Conservation (phyloP, 2,797 vertebrate genomes). For the Tachyglossus aculeatus region DNA sequence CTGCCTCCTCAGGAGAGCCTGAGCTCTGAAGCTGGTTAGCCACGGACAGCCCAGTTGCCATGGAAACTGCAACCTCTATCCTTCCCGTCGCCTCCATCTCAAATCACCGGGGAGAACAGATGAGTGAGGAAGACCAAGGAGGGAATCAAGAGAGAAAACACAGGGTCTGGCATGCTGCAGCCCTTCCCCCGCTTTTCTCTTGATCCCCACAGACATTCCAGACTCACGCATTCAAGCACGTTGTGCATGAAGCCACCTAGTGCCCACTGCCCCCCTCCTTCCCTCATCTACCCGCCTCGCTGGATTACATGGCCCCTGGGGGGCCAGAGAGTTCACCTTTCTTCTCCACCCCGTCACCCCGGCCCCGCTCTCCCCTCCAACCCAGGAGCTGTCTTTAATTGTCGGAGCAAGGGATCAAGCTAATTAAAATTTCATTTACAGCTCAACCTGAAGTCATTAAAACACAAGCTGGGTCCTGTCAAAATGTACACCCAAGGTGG, state of each 20-base stretch:
- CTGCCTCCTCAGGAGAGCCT: constrained; percentile 52
- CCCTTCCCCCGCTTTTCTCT: background rate
- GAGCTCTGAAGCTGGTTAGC: constrained; percentile 54
- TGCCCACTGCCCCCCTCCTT: background rate
- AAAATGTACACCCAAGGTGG: constrained; percentile 23
- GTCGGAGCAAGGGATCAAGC: constrained; percentile 27
- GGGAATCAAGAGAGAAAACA: constrained; percentile 31
- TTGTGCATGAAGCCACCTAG: background rate
- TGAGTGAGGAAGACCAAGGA: constrained; percentile 30
- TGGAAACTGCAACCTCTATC: constrained; percentile 64
- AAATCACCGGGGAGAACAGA: constrained; percentile 56
- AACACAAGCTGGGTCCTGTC: constrained; percentile 57
- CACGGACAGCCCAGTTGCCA: constrained; percentile 59
- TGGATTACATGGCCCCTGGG: background rate
- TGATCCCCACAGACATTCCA: background rate
- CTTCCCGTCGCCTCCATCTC: constrained; percentile 58
- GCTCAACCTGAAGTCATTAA: constrained; percentile 65
- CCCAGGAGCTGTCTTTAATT: constrained; percentile 17
- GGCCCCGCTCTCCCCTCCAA: background rate
- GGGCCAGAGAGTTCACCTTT: constrained; percentile 5
- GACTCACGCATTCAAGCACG: background rate
- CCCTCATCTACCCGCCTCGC: background rate
- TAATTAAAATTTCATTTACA: constrained; percentile 70
- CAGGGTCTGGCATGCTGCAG: constrained; percentile 6
- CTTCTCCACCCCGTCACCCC: background rate